A percentile compares a stretch with the other conserved stretches of the same genome.
phyloP scores from a whole-genome alignment of 2,888 invertebrate genomes.

The Calameuta idolon region DNA sequence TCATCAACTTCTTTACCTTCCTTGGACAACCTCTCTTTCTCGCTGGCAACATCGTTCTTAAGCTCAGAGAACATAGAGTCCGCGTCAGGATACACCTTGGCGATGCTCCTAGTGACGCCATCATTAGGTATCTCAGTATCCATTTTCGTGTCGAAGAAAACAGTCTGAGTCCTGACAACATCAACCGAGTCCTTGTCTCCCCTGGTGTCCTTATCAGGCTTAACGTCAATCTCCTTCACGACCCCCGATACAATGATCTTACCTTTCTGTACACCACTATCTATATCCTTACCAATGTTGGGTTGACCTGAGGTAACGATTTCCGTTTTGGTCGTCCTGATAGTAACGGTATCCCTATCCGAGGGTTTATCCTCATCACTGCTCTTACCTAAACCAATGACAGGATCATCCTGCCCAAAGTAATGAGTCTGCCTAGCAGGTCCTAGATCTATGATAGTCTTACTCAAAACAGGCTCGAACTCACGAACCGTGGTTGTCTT shows the following conservation, averaged over 20 bases:
- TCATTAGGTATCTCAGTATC: slow-evolving; percentile 28
- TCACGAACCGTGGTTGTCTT: slow-evolving; percentile 47
- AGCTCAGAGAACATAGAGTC: slow-evolving; percentile 34
- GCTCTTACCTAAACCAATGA: slow-evolving; percentile 26
- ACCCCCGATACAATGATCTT: slow-evolving; percentile 22
- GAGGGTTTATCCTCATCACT: not conserved
- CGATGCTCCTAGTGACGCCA: slow-evolving; percentile 36
- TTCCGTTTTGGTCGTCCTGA: slow-evolving; percentile 11
- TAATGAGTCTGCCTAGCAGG: slow-evolving; percentile 25
- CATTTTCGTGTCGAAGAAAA: slow-evolving; percentile 41
- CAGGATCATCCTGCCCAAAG: slow-evolving; percentile 32
- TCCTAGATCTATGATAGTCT: slow-evolving; percentile 20
- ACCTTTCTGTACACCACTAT: slow-evolving; percentile 27
- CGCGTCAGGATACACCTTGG: slow-evolving; percentile 39
- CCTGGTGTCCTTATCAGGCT: slow-evolving; percentile 10
- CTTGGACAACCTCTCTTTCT: slow-evolving; percentile 70
- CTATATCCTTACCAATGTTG: slow-evolving; percentile 27
- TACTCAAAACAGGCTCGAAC: slow-evolving; percentile 32
- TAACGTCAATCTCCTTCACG: slow-evolving; percentile 25
- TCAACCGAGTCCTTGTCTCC: slow-evolving; percentile 7
- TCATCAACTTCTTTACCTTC: slow-evolving; percentile 72
- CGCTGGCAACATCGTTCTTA: slow-evolving; percentile 41
- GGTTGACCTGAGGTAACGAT: slow-evolving; percentile 27
- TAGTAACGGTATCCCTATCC: slow-evolving; percentile 16
- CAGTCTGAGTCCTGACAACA: slow-evolving; percentile 28